Conservation (phyloP, 1,140 invertebrate species). For the Drosophila paulistorum region DNA sequence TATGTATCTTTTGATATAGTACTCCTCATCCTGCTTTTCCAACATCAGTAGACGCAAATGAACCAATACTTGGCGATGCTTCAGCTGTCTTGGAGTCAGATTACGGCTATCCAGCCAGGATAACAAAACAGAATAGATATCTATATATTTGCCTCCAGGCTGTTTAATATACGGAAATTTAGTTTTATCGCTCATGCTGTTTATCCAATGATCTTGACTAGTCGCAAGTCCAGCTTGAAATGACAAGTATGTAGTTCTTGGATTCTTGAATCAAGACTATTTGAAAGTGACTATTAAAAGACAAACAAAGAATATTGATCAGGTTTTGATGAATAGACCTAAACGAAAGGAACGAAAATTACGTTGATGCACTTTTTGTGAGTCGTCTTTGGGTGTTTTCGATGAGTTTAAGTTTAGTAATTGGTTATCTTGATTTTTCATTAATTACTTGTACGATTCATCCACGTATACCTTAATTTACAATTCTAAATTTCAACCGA, state of each 20-base stretch:
- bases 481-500: too few relatives aligned
- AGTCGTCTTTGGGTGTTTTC: too few relatives aligned
- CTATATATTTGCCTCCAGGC: constrained; percentile 4
- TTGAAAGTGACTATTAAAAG: neutral
- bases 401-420: too few relatives aligned
- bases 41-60: constrained; percentile 36
- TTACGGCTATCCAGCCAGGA: constrained; percentile 28
- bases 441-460: too few relatives aligned
- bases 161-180: neutral
- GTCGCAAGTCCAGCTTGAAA: neutral
- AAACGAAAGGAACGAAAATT: too few relatives aligned
- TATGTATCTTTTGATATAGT: constrained; percentile 33
- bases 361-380: too few relatives aligned
- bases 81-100: constrained; percentile 12
- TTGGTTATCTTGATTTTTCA: too few relatives aligned
- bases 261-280: too few relatives aligned
- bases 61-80: constrained; percentile 12
- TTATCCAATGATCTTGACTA: neutral
- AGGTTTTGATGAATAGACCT: too few relatives aligned
- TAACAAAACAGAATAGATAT: constrained; percentile 11
- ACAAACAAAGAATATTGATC: too few relatives aligned
- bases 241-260: neutral
- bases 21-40: constrained; percentile 37
- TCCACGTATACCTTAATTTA: too few relatives aligned
- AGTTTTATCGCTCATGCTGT: neutral